Evolutionary conservation across 1,140 invertebrate genomes (phyloP), one percentile per base, ranked within the genome.

Genomic region (Trachymyrmex septentrionalis): DNA sequence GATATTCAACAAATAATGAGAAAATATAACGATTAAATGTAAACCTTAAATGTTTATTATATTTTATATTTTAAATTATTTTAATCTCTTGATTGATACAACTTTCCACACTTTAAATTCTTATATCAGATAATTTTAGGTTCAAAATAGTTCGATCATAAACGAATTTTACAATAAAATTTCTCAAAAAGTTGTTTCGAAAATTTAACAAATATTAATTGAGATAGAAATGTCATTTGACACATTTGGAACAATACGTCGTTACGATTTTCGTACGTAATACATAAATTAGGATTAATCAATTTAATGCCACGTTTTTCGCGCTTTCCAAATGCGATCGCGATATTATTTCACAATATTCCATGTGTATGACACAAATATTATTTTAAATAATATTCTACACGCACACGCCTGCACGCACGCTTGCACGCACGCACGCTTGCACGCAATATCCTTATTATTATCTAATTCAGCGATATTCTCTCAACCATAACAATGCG

Each of bases 321-420:
- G 4, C 80, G 38, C 67, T n/a, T 72, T 19, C 53, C 61, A 67
- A 30, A 63, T 55, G 38, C 80, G 9, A 24, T 61, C 34, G n/a
- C 69, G 38, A 61, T 69, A 69, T 59, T 38, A 30, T n/a, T 27
- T 10, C 55, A 44, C 38, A 61, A 84, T 73, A 61, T 61, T 55
- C 69, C 80, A 48, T 38, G 38, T 48, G 24, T 24, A 48, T 16
- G 59, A 53, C 24, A n/a, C n/a, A 61, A 67, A 50, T 63, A 84
- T 84, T 67, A 73, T 73, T 84, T 84, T 73, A 84, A 84, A 84
- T 84, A 69, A 67, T 59, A 63, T 76, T 61, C 55, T 34, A 48
- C n/a, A 44, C 12, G 30, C 30, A 34, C 6, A 34, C 6, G 30
- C 30, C 0, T 0, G 30, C 6, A 6, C 30, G 30, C 30, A 5